Conservation (phyloP, 2,113 vertebrate species). For the Notothenia coriiceps region DNA sequence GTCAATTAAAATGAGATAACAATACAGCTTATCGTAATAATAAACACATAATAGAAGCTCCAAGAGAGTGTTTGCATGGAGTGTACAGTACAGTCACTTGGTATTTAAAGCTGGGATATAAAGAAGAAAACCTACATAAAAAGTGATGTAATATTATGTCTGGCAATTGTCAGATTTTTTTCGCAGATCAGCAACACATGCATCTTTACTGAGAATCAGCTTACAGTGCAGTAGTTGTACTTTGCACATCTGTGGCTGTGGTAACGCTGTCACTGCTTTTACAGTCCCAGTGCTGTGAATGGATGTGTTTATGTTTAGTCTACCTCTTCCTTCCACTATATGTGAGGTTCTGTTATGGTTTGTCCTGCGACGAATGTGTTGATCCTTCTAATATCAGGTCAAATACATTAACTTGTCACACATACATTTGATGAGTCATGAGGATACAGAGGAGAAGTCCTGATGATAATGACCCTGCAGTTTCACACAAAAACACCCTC, state of each 20-base stretch:
- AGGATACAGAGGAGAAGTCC: not conserved
- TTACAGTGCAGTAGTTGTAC: conserved; percentile 4
- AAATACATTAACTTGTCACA: conserved; percentile 9
- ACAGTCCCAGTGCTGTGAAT: conserved; percentile 28
- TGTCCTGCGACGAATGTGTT: not conserved
- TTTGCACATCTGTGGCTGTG: conserved; percentile 41
- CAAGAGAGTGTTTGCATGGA: not conserved
- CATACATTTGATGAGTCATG: not conserved
- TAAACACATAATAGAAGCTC: not conserved
- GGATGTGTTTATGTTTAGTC: conserved; percentile 70
- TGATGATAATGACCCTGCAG: conserved; percentile 11
- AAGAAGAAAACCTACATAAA: conserved; percentile 41
- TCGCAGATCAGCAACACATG: conserved; percentile 53
- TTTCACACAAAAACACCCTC: conserved; percentile 1
- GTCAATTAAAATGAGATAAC: no score
- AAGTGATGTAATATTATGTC: conserved; percentile 23
- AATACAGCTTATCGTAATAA: no score
- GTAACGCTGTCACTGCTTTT: conserved; percentile 22
- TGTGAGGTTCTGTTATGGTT: conserved; percentile 23
- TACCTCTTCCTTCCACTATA: conserved; percentile 48
- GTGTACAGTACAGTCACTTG: not conserved
- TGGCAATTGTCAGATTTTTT: conserved; percentile 52
- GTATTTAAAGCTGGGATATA: not conserved
- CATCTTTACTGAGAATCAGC: not conserved
- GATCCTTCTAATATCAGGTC: conserved; percentile 12